Evolutionary conservation across 1,140 invertebrate genomes (phyloP), one percentile per base, ranked within the genome.

Genomic region (Mizuhopecten yessoensis): DNA sequence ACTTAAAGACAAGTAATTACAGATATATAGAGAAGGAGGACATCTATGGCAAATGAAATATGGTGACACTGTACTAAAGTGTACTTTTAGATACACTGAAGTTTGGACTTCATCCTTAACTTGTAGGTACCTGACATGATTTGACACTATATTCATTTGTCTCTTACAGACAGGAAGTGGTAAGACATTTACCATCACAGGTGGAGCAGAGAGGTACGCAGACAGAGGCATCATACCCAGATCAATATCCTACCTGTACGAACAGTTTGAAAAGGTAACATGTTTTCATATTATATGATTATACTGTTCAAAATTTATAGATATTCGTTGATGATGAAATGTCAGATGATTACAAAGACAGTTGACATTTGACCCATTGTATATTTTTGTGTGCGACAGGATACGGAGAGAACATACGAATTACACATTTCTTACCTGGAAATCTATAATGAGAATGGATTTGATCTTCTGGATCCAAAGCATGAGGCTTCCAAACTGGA

Each of bases 401-500:
- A 94, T 92, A 93, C 95, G 34, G 95, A 96, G 17, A 93, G 93
- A 87, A 92, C 94, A 39, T 96, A 94, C 91, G 95, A 96, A 34
- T 92, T 95, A 34, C 95, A 96, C 90, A 94, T 97, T 33, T 97
- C 96, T 0, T 97, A 97, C 92, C 92, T 97, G 88, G 96, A 97
- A 92, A 96, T 97, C 87, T 97, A 97, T 93, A 97, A 97, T 96
- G 96, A 97, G 34, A 95, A 90, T 94, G 97, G 97, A 10, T 97
- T 97, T 94, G 97, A 98, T 95, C 94, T 98, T 49, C 96, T 98
- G 9, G 97, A 97, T 95, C 96, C 97, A 42, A 97, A 97, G 94
- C 96, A 97, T 90, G 95, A 97, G 90, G 96, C 96, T 86, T 94
- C 96, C n/a, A 96, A 96, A 94, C 93, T 97, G 90, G 97, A 97